phyloP scores from a whole-genome alignment of 2,797 vertebrate genomes.

The Myripristis jacobus region DNA sequence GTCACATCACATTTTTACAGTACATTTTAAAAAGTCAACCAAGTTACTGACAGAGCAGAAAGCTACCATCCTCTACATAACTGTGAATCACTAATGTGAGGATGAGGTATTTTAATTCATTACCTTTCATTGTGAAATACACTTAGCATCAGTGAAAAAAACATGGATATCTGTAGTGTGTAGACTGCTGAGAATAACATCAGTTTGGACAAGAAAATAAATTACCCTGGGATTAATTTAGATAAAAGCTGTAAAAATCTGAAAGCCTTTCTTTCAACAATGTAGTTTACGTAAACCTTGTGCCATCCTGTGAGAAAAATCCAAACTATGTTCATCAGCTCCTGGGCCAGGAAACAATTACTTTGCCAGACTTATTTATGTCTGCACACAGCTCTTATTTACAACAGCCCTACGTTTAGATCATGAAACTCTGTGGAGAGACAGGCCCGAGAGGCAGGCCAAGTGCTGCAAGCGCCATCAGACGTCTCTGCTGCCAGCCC shows the following conservation, averaged over 20 bases:
- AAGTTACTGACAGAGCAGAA: not conserved
- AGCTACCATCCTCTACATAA: not conserved
- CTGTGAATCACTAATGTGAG: constrained; percentile 1
- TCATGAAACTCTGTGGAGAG: constrained; percentile 40
- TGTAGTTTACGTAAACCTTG: constrained; percentile 4
- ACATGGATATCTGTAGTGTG: no score
- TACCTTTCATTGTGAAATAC: constrained; percentile 7
- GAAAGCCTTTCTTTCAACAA: not conserved
- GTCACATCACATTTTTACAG: no score
- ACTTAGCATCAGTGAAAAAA: not conserved
- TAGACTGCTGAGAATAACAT: constrained; percentile 53
- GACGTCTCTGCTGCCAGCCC: constrained; percentile 27
- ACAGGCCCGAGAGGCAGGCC: not conserved
- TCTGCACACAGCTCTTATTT: constrained; percentile 52
- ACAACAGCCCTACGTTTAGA: constrained; percentile 34
- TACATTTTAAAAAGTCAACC: no score
- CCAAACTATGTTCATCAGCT: constrained; percentile 42
- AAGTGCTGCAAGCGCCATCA: not conserved
- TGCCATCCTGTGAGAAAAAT: constrained; percentile 23
- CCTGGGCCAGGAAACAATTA: constrained; percentile 36
- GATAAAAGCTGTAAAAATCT: constrained; percentile 48
- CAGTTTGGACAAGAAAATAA: constrained; percentile 30
- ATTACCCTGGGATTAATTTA: constrained; percentile 43
- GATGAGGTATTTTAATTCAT: not conserved
- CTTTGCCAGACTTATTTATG: constrained; percentile 47